These are phyloP conservation scores for Proctacanthus coquilletti DNA, from an alignment of 1,140 invertebrate species.

Conservation along the genomic window DNA sequence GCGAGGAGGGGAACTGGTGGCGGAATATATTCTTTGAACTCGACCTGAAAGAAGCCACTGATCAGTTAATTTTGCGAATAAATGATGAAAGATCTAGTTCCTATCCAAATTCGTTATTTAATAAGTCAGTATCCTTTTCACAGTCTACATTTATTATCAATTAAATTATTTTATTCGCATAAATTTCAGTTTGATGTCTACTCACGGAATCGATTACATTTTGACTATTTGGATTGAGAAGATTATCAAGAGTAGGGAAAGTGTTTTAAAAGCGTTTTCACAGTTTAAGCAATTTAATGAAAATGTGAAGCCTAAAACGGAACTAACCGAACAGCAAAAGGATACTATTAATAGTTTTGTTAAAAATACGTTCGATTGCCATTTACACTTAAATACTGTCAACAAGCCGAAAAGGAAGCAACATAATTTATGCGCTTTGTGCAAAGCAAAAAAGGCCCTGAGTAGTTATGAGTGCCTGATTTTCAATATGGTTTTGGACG, in stretches of 20 bases:
- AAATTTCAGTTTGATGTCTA: too few relatives aligned
- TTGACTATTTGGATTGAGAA: slow-evolving; percentile 33
- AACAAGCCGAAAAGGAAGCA: slow-evolving; percentile 8
- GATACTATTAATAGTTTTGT: slow-evolving; percentile 28
- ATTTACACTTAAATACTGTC: too few relatives aligned
- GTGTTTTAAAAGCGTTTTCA: slow-evolving; percentile 25
- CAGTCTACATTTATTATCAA: too few relatives aligned
- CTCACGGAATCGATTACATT: too few relatives aligned
- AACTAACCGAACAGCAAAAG: neutral
- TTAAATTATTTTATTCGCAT: too few relatives aligned
- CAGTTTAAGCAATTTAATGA: slow-evolving; percentile 16
- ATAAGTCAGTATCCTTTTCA: too few relatives aligned
- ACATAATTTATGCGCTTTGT: slow-evolving; percentile 20
- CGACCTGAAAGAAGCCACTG: too few relatives aligned
- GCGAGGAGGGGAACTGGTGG: too few relatives aligned
- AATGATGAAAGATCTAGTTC: too few relatives aligned
- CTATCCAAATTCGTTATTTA: too few relatives aligned
- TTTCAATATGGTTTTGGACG: slow-evolving; percentile 29
- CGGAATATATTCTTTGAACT: too few relatives aligned
- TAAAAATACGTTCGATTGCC: slow-evolving; percentile 44
- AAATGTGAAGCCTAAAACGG: slow-evolving; percentile 12
- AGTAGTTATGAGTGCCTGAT: slow-evolving; percentile 39
- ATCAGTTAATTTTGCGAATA: too few relatives aligned
- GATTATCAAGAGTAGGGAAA: slow-evolving; percentile 26
- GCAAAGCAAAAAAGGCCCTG: slow-evolving; percentile 33